Conservation (phyloP, 2,888 invertebrate species). For the Copidosoma aretas region DNA sequence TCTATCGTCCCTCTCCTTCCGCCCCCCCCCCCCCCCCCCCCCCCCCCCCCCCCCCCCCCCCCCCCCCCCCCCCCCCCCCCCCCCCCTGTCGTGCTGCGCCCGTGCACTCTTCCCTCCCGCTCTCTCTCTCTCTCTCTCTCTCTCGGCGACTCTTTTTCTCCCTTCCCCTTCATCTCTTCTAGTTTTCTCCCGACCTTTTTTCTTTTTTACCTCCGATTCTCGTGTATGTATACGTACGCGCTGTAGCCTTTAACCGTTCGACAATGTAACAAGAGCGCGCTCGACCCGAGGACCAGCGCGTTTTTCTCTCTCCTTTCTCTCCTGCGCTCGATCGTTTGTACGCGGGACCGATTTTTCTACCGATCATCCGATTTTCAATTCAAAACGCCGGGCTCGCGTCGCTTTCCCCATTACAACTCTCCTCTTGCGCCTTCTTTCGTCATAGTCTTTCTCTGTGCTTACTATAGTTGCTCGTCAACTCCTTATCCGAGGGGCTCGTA, state of each 20-base stretch:
- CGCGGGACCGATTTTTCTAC: background rate
- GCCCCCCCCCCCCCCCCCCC: slow-evolving; percentile 42
- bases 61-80: slow-evolving; percentile 36
- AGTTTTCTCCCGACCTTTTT: background rate
- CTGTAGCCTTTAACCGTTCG: background rate
- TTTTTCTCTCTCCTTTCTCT: background rate
- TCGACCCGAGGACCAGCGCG: background rate
- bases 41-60: slow-evolving; percentile 42
- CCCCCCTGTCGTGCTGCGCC: slow-evolving; percentile 51
- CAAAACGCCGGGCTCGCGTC: too few relatives aligned
- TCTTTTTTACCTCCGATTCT: slow-evolving; percentile 9
- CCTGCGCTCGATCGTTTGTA: background rate
- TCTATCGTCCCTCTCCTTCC: too few relatives aligned
- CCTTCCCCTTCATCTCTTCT: background rate
- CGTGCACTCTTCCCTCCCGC: slow-evolving; percentile 13
- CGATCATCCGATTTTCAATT: background rate
- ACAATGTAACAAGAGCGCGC: background rate
- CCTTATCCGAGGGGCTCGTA: too few relatives aligned
- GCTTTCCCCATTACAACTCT: too few relatives aligned
- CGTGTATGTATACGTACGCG: too few relatives aligned
- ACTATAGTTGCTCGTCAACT: background rate
- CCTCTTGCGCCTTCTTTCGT: background rate
- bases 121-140: slow-evolving; percentile 3
- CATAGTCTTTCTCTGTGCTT: background rate
- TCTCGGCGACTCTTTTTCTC: background rate